Conservation (phyloP, 2,797 vertebrate genomes). For the Oreonectes daqikongensis region DNA sequence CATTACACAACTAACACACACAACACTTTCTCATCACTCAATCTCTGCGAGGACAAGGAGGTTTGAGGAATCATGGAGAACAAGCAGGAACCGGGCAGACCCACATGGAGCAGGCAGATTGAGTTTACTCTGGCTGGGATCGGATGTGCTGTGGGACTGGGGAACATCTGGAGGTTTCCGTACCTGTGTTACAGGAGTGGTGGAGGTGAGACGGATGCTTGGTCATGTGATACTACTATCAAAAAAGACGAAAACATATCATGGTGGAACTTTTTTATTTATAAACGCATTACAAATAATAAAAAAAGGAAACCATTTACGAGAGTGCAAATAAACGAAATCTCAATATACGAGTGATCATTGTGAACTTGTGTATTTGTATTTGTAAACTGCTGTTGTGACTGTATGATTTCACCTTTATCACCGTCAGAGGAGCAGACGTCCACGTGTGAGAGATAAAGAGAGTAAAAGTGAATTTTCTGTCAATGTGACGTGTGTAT, state of each 20-base stretch:
- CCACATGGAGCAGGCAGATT: constrained; percentile 78
- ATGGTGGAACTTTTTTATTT: no score
- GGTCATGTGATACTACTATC: not conserved
- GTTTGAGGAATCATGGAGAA: not conserved
- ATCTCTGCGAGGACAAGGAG: not conserved
- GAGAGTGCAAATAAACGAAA: no score
- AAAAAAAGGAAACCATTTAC: no score
- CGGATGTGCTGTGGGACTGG: constrained; percentile 77
- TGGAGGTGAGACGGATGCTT: constrained; percentile 70
- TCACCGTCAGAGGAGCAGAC: not conserved
- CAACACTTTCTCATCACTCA: not conserved
- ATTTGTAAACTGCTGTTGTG: not conserved
- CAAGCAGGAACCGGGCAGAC: constrained; percentile 29
- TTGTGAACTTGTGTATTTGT: not conserved
- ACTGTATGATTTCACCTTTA: not conserved
- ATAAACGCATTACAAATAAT: no score
- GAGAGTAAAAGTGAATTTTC: not conserved
- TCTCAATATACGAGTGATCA: no score
- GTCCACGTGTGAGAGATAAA: not conserved
- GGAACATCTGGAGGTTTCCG: constrained; percentile 81
- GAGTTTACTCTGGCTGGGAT: constrained; percentile 81
- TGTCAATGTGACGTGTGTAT: not conserved
- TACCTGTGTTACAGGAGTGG: constrained; percentile 81
- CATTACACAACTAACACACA: not conserved
- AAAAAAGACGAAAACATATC: not conserved